A percentile compares a stretch with the other conserved stretches of the same genome.
Conservation (phyloP, 2,888 invertebrate species). For the Metalampra italica region DNA sequence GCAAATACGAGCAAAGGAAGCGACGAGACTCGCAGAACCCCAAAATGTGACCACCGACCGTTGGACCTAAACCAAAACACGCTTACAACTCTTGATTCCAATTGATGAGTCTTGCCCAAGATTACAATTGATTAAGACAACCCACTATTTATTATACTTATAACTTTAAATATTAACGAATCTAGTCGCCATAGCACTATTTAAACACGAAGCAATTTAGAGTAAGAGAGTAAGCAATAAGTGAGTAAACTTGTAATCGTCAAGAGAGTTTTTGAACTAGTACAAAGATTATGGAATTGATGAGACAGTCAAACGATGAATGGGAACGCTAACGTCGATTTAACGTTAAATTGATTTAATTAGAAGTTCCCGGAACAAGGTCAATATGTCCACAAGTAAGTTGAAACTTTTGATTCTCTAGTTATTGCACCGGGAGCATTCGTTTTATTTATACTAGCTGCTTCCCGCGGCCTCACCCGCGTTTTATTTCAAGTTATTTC, state of each 20-base stretch:
- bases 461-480: too few species aligned
- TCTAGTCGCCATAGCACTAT: conserved; percentile 76
- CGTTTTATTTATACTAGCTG: too few species aligned
- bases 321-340: conserved; percentile 66
- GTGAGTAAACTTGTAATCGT: conserved; percentile 26
- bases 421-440: too few species aligned
- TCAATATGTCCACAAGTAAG: conserved; percentile 71
- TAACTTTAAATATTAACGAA: conserved; percentile 57
- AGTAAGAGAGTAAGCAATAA: conserved; percentile 49
- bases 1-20: conserved; percentile 27
- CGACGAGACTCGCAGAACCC: conserved; percentile 27
- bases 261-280: conserved; percentile 38
- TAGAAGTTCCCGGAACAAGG: conserved; percentile 55
- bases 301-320: conserved; percentile 54
- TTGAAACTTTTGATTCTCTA: conserved; percentile 12
- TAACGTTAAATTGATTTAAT: conserved; percentile 62
- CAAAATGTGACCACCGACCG: conserved; percentile 77
- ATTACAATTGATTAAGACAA: conserved; percentile 66
- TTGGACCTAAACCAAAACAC: conserved; percentile 46
- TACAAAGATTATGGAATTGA: conserved; percentile 55
- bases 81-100: conserved; percentile 22
- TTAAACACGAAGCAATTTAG: conserved; percentile 65
- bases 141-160: conserved; percentile 63
- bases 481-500: too few species aligned
- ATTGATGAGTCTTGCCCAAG: conserved; percentile 63